Evolutionary conservation across 2,888 invertebrate species (phyloP), one percentile per base, ranked within the genome.

Genomic region (Druceiella hillmani): DNA sequence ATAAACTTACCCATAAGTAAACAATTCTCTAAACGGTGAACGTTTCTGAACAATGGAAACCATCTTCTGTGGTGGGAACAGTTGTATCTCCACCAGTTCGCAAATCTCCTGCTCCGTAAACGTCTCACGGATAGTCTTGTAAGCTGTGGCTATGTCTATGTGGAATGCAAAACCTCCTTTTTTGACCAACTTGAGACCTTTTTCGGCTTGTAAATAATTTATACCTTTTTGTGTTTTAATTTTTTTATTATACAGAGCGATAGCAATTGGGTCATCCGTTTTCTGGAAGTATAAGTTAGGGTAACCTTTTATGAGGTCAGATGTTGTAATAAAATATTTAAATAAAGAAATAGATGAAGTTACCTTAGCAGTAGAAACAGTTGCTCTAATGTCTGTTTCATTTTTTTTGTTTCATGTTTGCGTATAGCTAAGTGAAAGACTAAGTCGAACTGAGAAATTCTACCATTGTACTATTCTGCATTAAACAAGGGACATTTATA

Each of bases 81-180:
- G 59, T 44, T 69, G 66, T 6, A 83, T 68, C 56, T 83, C 79
- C 1, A 75, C 71, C 2, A 80, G 61, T 43, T 83, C 83, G 48
- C 85, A 85, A 36, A 83, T 75, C 55, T 81, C 76, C 31, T 74
- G 65, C 52, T 83, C 81, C 0, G 63, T 68, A 51, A 82, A 84
- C 0, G 76, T 77, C 14, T 71, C 70, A 33, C 67, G 67, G 53
- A 85, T 82, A 14, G 83, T 75, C 43, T 79, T 77, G 56, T 84
- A 85, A 2, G 79, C 83, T 1, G 74, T 74, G 1, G 78, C 74
- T 1, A 75, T 75, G 56, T 84, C 83, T 3, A 81, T 74, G 51
- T 83, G 80, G 56, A 80, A 83, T 1, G 84, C 85, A 52, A 78
- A 84, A 2, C 77, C 80, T 2, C 83, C 84, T 17, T 61, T 57